Evolutionary conservation across 2,888 invertebrate species (phyloP).

Genomic region (Drosophila acutilabella): DNA sequence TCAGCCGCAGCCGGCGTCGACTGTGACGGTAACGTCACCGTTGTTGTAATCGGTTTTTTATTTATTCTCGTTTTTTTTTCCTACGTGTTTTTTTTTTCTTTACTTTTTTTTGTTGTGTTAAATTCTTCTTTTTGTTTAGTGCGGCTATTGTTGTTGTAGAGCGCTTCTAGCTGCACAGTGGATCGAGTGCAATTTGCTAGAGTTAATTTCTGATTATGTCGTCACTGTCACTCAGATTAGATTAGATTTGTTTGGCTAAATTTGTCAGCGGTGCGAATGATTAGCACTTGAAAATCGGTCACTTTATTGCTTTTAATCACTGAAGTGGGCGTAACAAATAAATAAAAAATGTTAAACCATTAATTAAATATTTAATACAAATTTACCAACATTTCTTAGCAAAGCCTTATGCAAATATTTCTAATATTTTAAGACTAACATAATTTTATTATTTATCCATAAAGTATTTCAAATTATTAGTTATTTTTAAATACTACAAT

Average conservation of each 20-base stretch:
- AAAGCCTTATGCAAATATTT: too few relatives aligned
- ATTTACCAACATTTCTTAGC: too few relatives aligned
- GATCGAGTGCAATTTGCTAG: slow-evolving; percentile 15
- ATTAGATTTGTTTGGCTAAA: background rate
- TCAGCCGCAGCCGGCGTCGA: slow-evolving; percentile 6
- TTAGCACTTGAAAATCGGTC: too few relatives aligned
- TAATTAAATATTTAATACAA: too few relatives aligned
- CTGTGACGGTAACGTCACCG: slow-evolving; percentile 43
- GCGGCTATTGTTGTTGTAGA: slow-evolving; percentile 23
- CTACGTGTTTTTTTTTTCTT: slow-evolving; percentile 43
- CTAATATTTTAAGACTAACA: too few relatives aligned
- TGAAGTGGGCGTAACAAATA: too few relatives aligned
- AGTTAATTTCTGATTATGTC: background rate
- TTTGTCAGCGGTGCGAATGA: too few relatives aligned
- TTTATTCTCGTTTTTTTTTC: slow-evolving; percentile 32
- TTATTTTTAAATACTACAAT: too few relatives aligned
- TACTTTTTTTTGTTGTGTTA: slow-evolving; percentile 22
- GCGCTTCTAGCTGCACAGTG: slow-evolving; percentile 52
- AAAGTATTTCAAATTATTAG: too few relatives aligned
- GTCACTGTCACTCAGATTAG: background rate
- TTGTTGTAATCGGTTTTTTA: slow-evolving; percentile 65
- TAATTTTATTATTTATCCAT: too few relatives aligned
- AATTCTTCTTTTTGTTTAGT: slow-evolving; percentile 36
- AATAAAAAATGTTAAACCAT: too few relatives aligned
- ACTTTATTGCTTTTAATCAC: too few relatives aligned